Evolutionary conservation across 2,888 invertebrate species (phyloP), one percentile per base, ranked within the genome.

Genomic region (Tiphia femorata): DNA sequence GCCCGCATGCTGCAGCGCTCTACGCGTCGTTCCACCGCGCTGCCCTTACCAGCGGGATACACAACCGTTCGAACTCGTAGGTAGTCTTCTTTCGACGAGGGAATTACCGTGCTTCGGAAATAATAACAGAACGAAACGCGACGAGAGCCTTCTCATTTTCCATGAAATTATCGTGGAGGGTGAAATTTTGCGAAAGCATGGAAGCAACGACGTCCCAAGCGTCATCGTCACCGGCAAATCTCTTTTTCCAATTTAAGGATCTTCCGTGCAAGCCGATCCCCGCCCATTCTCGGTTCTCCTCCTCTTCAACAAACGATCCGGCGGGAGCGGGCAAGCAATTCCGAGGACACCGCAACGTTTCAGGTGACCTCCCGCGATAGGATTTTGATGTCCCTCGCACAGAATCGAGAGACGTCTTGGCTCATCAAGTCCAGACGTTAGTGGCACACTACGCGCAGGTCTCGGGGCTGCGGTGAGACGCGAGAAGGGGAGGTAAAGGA

Each of bases 1-100:
- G 38, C 47, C 42, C 33, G 50, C 55, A 41, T 47, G n/a, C n/a
- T n/a, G n/a, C n/a, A n/a, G n/a, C 23, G 20, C 17, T 29, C 21
- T 37, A 46, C 23, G 30, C 25, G 3, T 17, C n/a, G 3, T 48
- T 27, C 37, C 20, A 14, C 23, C n/a, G n/a, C n/a, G n/a, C n/a
- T n/a, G n/a, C n/a, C n/a, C n/a, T n/a, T n/a, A n/a, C n/a, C n/a
- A n/a, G n/a, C n/a, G n/a, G n/a, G 6, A 12, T 35, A 7, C 14
- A 23, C 12, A n/a, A 17, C 7, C 16, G 25, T 14, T 25, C 8
- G 10, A 1, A n/a, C n/a, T n/a, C n/a, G n/a, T n/a, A n/a, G n/a
- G n/a, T n/a, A n/a, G n/a, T n/a, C n/a, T n/a, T n/a, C n/a, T n/a
- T n/a, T n/a, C n/a, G n/a, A n/a, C n/a, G n/a, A n/a, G n/a, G n/a